These are phyloP conservation scores for Mayetiola destructor DNA, from an alignment of 2,888 invertebrate species.

Conservation along the genomic window DNA sequence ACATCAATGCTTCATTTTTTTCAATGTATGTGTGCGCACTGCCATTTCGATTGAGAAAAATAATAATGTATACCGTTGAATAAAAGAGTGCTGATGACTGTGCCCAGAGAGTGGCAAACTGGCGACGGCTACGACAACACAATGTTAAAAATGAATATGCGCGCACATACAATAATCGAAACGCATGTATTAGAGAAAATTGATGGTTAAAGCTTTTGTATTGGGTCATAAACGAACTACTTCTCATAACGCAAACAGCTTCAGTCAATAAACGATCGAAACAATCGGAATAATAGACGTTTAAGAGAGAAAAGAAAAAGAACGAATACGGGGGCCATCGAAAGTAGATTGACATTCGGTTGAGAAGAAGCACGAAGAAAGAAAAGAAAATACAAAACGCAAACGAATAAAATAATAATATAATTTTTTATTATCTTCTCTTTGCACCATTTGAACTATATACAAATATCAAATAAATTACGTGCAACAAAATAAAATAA, in stretches of 20 bases:
- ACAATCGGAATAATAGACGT: conserved; percentile 13
- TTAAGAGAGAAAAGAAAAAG: conserved; percentile 4
- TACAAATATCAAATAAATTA: neutral
- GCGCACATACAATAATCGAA: conserved; percentile 9
- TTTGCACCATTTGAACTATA: conserved; percentile 13
- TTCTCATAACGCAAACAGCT: conserved; percentile 37
- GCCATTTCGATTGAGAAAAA: neutral
- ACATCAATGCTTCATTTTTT: too few relatives aligned
- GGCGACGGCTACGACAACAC: too few relatives aligned
- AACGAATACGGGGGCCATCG: neutral
- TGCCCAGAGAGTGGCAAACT: neutral
- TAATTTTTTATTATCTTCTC: conserved; percentile 13
- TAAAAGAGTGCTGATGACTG: too few relatives aligned
- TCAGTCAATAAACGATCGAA: conserved; percentile 28
- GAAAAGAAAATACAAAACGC: neutral
- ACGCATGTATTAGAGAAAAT: conserved; percentile 6
- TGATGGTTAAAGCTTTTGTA: conserved; percentile 30
- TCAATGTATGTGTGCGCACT: neutral
- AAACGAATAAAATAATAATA: conserved; percentile 12
- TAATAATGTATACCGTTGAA: too few relatives aligned
- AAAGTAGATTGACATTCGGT: too few relatives aligned
- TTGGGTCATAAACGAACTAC: conserved; percentile 37
- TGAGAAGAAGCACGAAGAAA: too few relatives aligned
- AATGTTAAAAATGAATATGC: neutral
- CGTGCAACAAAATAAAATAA: too few relatives aligned